Evolutionary conservation across 2,113 vertebrate genomes (phyloP).

Genomic region (Apodemus speciosus): DNA sequence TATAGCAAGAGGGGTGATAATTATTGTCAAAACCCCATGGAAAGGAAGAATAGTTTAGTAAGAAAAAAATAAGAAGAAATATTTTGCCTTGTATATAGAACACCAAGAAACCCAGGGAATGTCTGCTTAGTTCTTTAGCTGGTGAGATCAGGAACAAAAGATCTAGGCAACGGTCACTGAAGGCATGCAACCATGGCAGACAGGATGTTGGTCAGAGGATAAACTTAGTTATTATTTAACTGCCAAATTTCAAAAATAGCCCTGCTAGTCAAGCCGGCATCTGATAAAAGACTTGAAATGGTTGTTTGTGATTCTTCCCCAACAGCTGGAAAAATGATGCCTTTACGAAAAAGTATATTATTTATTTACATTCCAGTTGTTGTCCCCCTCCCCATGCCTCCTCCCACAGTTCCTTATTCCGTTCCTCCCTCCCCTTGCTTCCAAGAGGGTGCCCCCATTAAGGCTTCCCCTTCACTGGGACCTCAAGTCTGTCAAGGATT

Average conservation of each 20-base stretch:
- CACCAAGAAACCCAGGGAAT: neutral
- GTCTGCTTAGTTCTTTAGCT: neutral
- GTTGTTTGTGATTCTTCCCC: constrained; percentile 45
- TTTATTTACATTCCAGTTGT: no score
- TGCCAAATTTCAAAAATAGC: constrained; percentile 24
- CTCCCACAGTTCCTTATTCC: no score
- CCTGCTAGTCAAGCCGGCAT: constrained; percentile 38
- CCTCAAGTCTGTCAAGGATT: no score
- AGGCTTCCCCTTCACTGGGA: no score
- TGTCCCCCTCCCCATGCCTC: no score
- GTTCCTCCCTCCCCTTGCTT: no score
- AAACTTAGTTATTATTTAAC: neutral
- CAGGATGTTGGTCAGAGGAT: neutral
- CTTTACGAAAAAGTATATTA: neutral
- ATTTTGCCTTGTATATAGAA: constrained; percentile 41
- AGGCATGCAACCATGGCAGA: neutral
- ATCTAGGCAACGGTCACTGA: neutral
- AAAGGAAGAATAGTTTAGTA: neutral
- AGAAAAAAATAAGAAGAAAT: constrained; percentile 33
- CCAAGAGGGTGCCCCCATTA: no score
- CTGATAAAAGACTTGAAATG: constrained; percentile 44
- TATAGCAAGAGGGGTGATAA: neutral
- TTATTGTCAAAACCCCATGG: neutral
- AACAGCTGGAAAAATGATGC: constrained; percentile 26
- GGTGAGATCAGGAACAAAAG: constrained; percentile 17